phyloP scores from a whole-genome alignment of 2,797 vertebrate genomes.

The Pyrrhura leucotis region DNA sequence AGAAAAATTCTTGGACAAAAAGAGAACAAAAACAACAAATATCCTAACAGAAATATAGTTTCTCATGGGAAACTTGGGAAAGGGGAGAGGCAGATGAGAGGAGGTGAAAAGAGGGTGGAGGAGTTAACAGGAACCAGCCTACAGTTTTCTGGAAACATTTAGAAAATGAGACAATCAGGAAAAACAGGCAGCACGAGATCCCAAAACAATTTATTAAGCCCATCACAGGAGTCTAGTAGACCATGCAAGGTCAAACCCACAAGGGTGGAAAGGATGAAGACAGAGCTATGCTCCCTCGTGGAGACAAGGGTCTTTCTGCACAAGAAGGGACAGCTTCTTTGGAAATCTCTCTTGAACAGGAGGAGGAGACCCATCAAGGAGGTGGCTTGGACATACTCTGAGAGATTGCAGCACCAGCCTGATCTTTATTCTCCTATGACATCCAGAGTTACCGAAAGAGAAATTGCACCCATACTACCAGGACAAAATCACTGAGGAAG shows the following conservation, averaged over 20 bases:
- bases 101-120: not conserved
- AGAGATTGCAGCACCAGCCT: not conserved
- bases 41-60: not conserved
- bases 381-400: not conserved
- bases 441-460: not conserved
- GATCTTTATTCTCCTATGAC: not conserved
- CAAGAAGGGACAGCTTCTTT: not conserved
- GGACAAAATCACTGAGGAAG: not conserved
- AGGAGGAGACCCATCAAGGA: not conserved
- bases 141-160: conserved; percentile 21
- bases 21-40: not conserved
- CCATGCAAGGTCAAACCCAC: not conserved
- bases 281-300: not conserved
- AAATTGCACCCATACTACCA: not conserved
- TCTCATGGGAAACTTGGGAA: conserved; percentile 5
- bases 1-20: not conserved
- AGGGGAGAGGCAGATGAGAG: not conserved
- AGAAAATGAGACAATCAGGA: not conserved
- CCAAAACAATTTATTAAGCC: not conserved
- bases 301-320: not conserved
- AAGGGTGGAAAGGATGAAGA: not conserved
- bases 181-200: not conserved
- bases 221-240: not conserved
- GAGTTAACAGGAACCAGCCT: not conserved
- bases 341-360: not conserved